phyloP scores from a whole-genome alignment of 2,113 vertebrate genomes.

The Gallinago jamesoni region DNA sequence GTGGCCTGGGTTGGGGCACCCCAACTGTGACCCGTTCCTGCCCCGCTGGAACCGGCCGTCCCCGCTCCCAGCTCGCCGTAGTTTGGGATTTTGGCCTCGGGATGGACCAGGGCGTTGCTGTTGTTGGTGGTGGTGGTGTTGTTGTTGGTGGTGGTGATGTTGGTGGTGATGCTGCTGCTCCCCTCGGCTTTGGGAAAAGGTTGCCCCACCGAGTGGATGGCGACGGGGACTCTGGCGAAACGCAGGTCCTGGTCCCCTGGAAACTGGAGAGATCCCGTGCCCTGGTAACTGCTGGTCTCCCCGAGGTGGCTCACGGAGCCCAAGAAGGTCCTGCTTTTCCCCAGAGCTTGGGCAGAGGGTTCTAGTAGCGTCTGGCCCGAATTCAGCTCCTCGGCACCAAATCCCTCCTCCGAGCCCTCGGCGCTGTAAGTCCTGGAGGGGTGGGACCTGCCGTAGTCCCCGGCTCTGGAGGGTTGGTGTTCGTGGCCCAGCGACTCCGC shows the following conservation, averaged over 20 bases:
- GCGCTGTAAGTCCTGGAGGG: conserved; percentile 76
- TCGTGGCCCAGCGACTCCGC: conserved; percentile 75
- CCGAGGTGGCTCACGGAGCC: conserved; percentile 81
- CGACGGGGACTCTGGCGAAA: conserved; percentile 80
- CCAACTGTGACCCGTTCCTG: conserved; percentile 74
- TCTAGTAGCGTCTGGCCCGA: conserved; percentile 75
- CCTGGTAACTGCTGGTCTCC: conserved; percentile 81
- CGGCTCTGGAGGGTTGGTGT: conserved; percentile 58
- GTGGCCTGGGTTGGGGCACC: conserved; percentile 61
- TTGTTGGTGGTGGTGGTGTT: not conserved
- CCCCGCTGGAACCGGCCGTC: conserved; percentile 56
- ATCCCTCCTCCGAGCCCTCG: conserved; percentile 74
- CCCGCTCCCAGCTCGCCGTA: conserved; percentile 72
- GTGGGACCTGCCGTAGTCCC: conserved; percentile 66
- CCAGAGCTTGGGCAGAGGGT: conserved; percentile 71
- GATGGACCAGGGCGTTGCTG: conserved; percentile 71
- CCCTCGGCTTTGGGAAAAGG: conserved; percentile 78
- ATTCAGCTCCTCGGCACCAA: conserved; percentile 74
- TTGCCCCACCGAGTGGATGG: conserved; percentile 72
- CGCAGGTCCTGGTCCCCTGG: conserved; percentile 96
- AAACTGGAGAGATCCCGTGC: conserved; percentile 84
- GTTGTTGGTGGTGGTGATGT: not conserved
- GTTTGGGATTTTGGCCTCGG: conserved; percentile 75
- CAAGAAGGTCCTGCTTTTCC: conserved; percentile 84
- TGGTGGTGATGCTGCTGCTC: conserved; percentile 65